Conservation (phyloP, 2,113 vertebrate species). For the Saccopteryx bilineata region DNA sequence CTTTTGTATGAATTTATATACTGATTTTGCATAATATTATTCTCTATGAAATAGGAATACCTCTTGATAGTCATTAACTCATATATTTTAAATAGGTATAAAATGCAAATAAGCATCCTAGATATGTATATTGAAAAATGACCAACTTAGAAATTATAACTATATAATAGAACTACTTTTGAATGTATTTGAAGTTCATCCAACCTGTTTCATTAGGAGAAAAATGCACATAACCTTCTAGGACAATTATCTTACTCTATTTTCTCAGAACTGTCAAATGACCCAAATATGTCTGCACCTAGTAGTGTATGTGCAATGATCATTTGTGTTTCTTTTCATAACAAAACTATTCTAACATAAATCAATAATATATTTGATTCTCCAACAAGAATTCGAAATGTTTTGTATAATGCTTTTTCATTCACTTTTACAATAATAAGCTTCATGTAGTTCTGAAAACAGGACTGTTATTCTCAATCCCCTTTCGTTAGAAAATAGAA, state of each 20-base stretch:
- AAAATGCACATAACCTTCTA: background rate
- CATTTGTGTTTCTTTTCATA: background rate
- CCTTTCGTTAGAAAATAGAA: background rate
- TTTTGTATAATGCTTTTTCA: background rate
- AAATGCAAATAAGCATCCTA: background rate
- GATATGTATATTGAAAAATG: background rate
- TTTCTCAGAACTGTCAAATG: background rate
- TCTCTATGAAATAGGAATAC: background rate
- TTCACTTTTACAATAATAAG: background rate
- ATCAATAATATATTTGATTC: background rate
- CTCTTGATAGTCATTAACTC: background rate
- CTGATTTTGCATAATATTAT: background rate
- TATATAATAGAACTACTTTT: background rate
- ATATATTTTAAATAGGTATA: background rate
- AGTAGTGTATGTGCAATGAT: background rate
- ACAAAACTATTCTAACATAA: background rate
- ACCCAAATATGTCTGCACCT: background rate
- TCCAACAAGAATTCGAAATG: constrained; percentile 16
- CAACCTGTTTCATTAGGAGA: background rate
- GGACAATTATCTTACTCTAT: background rate
- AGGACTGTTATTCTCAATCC: background rate
- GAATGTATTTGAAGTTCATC: background rate
- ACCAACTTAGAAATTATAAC: background rate
- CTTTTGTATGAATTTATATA: background rate
- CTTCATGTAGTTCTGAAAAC: background rate